Base-by-base conservation (phyloP, 2,888 invertebrate genomes). In the Clostera curtula region DNA sequence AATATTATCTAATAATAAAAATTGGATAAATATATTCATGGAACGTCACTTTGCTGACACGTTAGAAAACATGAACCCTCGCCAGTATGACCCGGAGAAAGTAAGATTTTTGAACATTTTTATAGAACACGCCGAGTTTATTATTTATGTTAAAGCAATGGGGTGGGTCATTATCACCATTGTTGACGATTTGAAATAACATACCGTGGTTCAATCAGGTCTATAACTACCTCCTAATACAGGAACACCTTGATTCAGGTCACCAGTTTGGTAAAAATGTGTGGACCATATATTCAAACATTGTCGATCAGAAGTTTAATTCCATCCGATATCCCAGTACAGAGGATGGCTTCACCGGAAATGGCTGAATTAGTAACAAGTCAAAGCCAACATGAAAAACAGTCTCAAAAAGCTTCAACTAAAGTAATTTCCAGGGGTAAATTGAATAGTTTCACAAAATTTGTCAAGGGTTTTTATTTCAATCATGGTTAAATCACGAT, bases 31-130 rank as follows among this genome's bases (percentile, higher is more conserved):
- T 42, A 51, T 73, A 25, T 84, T 70, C 37, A 69, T 85, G 70
- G 84, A 84, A 51, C 52, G 67, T 3, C 66, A 83, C 49, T 83
- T 71, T 40, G 71, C 76, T 5, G 71, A 82, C 37, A 66, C 82
- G 31, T 61, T 85, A 43, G 83, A 84, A 58, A 77, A 74, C 29
- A 61, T 79, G 58, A 82, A 83, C 49, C 85, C 85, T 14, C 61
- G 70, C 9, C 61, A 70, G 24, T 85, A 85, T 38, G 85, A 85
- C 22, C 85, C 85, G 2, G 85, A 85, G 57, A 83, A 75, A 68
- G 84, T 77, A 31, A 14, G 24, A 31, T n/a, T n/a, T n/a, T n/a
- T n/a, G n/a, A n/a, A n/a, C n/a, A n/a, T n/a, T n/a, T n/a, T n/a
- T n/a, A n/a, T n/a, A n/a, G n/a, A n/a, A n/a, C n/a, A n/a, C n/a